Evolutionary conservation across 2,888 invertebrate genomes (phyloP).

Genomic region (Schizotus pectinicornis): DNA sequence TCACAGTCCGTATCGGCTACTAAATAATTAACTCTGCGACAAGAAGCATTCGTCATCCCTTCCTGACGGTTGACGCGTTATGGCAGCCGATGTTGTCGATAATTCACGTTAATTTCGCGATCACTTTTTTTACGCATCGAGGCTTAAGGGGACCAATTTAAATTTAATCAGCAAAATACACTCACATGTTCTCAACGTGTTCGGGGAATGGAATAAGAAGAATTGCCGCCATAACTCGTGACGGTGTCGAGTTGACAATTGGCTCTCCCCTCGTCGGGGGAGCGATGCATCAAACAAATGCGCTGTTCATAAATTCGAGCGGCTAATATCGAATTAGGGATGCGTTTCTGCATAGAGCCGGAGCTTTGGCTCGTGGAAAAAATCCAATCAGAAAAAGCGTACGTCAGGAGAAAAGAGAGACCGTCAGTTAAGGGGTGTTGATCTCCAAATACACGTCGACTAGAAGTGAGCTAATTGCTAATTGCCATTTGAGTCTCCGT

Average conservation of each 20-base stretch:
- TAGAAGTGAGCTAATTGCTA: conserved; percentile 56
- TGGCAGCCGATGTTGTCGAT: neutral
- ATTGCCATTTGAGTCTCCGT: conserved; percentile 53
- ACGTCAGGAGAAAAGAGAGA: conserved; percentile 7
- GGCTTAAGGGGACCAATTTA: conserved; percentile 33
- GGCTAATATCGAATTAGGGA: conserved; percentile 47
- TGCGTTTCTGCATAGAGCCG: neutral
- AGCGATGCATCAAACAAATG: conserved; percentile 53
- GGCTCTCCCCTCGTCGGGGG: conserved; percentile 52
- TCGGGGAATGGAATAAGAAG: conserved; percentile 53
- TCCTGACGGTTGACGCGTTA: neutral
- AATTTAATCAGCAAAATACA: conserved; percentile 55
- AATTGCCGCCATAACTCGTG: conserved; percentile 56
- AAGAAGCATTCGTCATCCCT: neutral
- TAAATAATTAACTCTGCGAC: conserved; percentile 1
- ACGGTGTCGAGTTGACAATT: conserved; percentile 58
- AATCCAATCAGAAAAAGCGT: conserved; percentile 11
- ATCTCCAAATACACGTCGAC: conserved; percentile 46
- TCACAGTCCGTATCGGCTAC: neutral
- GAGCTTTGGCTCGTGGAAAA: neutral
- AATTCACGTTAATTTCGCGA: no score
- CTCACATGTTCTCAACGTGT: conserved; percentile 44
- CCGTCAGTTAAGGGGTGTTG: conserved; percentile 37
- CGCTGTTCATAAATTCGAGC: conserved; percentile 44
- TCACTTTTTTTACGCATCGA: no score